Evolutionary conservation across 2,888 invertebrate species (phyloP).

Genomic region (Plagodis pulveraria): DNA sequence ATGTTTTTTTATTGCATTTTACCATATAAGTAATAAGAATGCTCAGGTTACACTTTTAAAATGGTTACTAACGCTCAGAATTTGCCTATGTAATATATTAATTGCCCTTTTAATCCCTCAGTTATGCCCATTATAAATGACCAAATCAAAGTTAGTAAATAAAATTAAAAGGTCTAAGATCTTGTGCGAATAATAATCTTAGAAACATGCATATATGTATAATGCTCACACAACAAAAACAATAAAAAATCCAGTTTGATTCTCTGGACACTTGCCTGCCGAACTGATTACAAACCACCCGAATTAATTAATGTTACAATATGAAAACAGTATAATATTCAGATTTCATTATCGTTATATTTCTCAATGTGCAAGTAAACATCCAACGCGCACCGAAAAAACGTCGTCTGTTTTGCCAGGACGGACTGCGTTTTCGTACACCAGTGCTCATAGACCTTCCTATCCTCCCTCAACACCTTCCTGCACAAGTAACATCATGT

Average conservation of each 20-base stretch:
- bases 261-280: no score
- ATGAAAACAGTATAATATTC: not conserved
- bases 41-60: no score
- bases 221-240: no score
- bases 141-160: not conserved
- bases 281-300: not conserved
- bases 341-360: slow-evolving; percentile 5
- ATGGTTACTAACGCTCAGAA: no score
- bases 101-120: no score
- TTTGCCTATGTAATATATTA: no score
- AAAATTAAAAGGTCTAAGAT: not conserved
- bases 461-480: slow-evolving; percentile 11
- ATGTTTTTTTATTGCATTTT: not conserved
- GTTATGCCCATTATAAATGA: not conserved
- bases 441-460: slow-evolving; percentile 34
- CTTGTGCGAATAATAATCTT: not conserved
- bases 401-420: slow-evolving; percentile 43
- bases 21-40: no score
- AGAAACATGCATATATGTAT: not conserved
- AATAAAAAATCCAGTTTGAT: no score
- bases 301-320: not conserved
- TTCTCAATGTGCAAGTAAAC: slow-evolving; percentile 19
- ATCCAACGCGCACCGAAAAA: slow-evolving; percentile 26
- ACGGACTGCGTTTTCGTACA: slow-evolving; percentile 42
- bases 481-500: slow-evolving; percentile 13